phyloP scores from a whole-genome alignment of 2,797 vertebrate species.

The Sebastes hubbsi region DNA sequence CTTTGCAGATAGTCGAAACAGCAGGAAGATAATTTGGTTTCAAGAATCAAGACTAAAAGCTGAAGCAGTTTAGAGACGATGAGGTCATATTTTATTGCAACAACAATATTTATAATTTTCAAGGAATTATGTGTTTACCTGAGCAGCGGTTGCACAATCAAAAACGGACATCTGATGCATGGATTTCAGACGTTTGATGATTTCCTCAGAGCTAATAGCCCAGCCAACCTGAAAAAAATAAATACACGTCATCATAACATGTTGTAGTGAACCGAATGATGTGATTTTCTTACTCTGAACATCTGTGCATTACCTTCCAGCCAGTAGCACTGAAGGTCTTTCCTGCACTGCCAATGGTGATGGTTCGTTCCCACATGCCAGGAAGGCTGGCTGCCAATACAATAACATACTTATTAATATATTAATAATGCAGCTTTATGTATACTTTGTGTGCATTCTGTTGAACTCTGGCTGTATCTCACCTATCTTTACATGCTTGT shows the following conservation, averaged over 20 bases:
- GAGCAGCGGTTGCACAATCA: neutral
- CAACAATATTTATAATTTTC: neutral
- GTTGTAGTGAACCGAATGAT: neutral
- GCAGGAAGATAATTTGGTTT: neutral
- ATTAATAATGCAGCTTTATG: neutral
- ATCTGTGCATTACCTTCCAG: constrained; percentile 88
- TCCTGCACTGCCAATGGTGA: constrained; percentile 91
- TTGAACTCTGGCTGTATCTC: constrained; percentile 20
- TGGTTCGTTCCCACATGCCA: constrained; percentile 97
- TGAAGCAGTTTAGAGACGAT: neutral
- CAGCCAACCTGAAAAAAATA: neutral
- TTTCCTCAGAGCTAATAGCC: neutral
- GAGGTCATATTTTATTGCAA: neutral
- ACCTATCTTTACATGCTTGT: constrained; percentile 93
- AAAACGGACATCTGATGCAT: neutral
- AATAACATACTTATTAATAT: neutral
- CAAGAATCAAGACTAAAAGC: neutral
- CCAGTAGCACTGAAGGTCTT: constrained; percentile 95
- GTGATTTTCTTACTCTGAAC: neutral
- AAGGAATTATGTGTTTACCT: neutral
- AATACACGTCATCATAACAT: neutral
- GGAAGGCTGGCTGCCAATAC: constrained; percentile 86
- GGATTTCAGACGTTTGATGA: neutral
- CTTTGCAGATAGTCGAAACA: neutral
- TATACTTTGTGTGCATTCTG: neutral